phyloP scores from a whole-genome alignment of 2,888 invertebrate species.

The Mimas tiliae region DNA sequence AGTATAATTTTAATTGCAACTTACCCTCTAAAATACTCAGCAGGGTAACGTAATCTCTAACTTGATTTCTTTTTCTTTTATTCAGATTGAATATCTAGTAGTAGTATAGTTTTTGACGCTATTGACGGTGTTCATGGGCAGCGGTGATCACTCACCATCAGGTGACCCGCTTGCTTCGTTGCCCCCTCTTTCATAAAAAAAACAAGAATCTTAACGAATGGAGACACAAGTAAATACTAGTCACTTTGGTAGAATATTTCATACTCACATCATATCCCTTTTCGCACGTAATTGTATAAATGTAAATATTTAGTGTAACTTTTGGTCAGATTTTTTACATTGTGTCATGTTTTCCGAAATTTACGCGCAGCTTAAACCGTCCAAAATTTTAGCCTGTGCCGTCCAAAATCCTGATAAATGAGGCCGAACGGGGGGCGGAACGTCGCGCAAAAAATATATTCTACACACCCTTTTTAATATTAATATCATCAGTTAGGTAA shows the following conservation, averaged over 20 bases:
- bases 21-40: no score
- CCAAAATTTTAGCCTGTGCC: slow-evolving; percentile 86
- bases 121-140: no score
- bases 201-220: neutral
- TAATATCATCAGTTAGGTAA: slow-evolving; percentile 57
- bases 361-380: slow-evolving; percentile 83
- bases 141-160: no score
- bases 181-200: no score
- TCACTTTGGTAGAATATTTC: neutral
- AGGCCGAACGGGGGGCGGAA: slow-evolving; percentile 66
- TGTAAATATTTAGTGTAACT: slow-evolving; percentile 59
- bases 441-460: slow-evolving; percentile 63
- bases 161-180: no score
- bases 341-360: slow-evolving; percentile 81
- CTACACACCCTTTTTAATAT: slow-evolving; percentile 64
- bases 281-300: neutral
- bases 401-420: slow-evolving; percentile 89
- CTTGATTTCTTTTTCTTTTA: no score
- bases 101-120: no score
- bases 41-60: no score
- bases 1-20: no score
- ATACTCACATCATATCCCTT: neutral
- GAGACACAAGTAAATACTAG: neutral
- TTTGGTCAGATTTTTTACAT: slow-evolving; percentile 66
- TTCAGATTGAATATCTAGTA: no score